Evolutionary conservation across 2,888 invertebrate genomes (phyloP), one percentile per base, ranked within the genome.

Genomic region (Cactoblastis cactorum): DNA sequence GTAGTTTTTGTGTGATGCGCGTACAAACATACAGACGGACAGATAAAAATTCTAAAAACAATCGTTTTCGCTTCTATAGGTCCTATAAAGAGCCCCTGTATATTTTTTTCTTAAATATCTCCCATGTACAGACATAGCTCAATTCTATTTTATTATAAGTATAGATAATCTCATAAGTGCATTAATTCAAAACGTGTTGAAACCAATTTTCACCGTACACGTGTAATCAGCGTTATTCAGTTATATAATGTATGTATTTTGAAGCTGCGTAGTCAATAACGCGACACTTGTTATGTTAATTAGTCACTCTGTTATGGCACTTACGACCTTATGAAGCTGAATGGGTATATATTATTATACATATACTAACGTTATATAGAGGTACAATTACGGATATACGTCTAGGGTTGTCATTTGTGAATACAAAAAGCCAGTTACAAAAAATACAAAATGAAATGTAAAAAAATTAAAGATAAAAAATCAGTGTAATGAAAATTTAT

Each of bases 261-360:
- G 63, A 64, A 63, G 67, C 71, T 68, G 70, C 67, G 67, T 69
- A 74, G 77, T 73, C 78, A 78, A 80, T 80, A 77, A 77, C 65
- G 63, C 65, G 71, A 71, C 75, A 77, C 76, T 80, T 80, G 80
- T 79, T 72, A 74, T 71, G 73, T 74, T 79, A 79, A 81, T 81
- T 78, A 78, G 70, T 65, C 63, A 59, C 63, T 49, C 55, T 65
- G 69, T 66, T 75, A 62, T 59, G 51, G 52, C 57, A 57, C 53
- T 59, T 56, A 57, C 58, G 50, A 67, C 64, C 65, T 71, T 69
- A 65, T 66, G 63, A 66, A 62, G 57, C 50, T 45, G 45, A 56
- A 66, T 69, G 70, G 67, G 62, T 71, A 64, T 71, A 64, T 69
- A 77, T 78, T 74, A 71, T 76, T 80, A 74, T 68, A 63, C 63